These are phyloP conservation scores for Horisme vitalbata DNA, from an alignment of 2,888 invertebrate genomes.

Conservation along the genomic window DNA sequence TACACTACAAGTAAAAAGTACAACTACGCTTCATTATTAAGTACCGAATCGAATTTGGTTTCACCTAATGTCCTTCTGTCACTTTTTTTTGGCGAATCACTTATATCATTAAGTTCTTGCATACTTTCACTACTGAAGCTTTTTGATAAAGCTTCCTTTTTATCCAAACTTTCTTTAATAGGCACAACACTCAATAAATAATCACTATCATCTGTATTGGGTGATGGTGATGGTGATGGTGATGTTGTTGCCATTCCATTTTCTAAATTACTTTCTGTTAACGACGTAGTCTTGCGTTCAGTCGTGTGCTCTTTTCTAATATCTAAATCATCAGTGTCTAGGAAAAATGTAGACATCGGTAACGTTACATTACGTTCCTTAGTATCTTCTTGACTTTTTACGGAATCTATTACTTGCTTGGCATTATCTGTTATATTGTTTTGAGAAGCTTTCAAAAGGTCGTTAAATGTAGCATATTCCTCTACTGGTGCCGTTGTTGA, in stretches of 20 bases:
- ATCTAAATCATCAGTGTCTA: slow-evolving; percentile 72
- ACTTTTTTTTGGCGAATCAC: slow-evolving; percentile 75
- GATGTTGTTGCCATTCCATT: slow-evolving; percentile 32
- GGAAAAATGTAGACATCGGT: slow-evolving; percentile 62
- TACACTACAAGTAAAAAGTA: slow-evolving; percentile 28
- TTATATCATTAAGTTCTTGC: slow-evolving; percentile 69
- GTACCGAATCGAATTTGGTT: slow-evolving; percentile 61
- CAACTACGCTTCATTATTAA: slow-evolving; percentile 64
- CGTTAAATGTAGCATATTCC: slow-evolving; percentile 41
- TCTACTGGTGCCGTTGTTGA: slow-evolving; percentile 31
- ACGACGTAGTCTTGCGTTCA: slow-evolving; percentile 32
- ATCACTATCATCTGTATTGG: slow-evolving; percentile 47
- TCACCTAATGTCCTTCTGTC: slow-evolving; percentile 71
- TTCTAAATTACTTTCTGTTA: slow-evolving; percentile 33
- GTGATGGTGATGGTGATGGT: slow-evolving; percentile 23
- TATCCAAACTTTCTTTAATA: slow-evolving; percentile 50
- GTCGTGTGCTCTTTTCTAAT: slow-evolving; percentile 38
- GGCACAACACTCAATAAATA: slow-evolving; percentile 71
- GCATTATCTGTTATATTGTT: slow-evolving; percentile 34
- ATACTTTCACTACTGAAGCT: slow-evolving; percentile 57
- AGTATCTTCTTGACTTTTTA: slow-evolving; percentile 23
- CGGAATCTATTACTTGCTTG: slow-evolving; percentile 16
- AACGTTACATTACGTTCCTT: slow-evolving; percentile 37
- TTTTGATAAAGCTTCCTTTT: slow-evolving; percentile 51
- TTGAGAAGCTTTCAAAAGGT: slow-evolving; percentile 41